Conservation (phyloP, 1,140 invertebrate genomes). For the Leptinotarsa defecta region DNA sequence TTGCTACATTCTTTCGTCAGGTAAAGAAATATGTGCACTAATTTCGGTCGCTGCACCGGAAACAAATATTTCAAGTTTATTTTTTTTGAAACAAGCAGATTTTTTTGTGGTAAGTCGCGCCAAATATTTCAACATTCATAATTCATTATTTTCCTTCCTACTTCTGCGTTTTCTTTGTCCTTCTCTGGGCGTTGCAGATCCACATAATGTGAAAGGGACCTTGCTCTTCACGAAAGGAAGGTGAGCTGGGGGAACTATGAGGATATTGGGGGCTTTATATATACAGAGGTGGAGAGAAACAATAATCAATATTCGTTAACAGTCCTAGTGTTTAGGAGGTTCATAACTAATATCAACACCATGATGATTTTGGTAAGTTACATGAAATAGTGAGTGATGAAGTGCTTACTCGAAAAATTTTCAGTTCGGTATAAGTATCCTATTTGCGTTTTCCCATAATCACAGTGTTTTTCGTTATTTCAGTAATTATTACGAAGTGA, state of each 20-base stretch:
- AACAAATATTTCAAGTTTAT: no score
- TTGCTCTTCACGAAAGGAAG: conserved; percentile 50
- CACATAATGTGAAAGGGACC: conserved; percentile 53
- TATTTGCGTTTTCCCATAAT: no score
- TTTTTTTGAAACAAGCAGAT: no score
- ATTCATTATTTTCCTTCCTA: background rate
- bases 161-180: background rate
- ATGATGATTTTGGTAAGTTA: conserved; percentile 54
- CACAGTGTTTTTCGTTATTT: no score
- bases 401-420: conserved; percentile 4
- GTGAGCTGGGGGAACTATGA: conserved; percentile 18
- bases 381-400: conserved; percentile 11
- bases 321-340: conserved; percentile 55
- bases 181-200: conserved; percentile 1
- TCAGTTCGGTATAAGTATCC: background rate
- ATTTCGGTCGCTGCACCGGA: no score
- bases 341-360: conserved; percentile 38
- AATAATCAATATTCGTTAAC: conserved; percentile 46
- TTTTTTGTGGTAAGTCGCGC: no score
- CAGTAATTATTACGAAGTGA: no score
- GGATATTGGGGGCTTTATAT: conserved; percentile 50
- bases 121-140: background rate
- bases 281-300: conserved; percentile 43
- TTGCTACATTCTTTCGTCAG: no score
- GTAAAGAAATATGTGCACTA: no score